Evolutionary conservation across 92 coral and sea anemone genomes (phyloP).

Genomic region (Zoanthus sansibaricus): DNA sequence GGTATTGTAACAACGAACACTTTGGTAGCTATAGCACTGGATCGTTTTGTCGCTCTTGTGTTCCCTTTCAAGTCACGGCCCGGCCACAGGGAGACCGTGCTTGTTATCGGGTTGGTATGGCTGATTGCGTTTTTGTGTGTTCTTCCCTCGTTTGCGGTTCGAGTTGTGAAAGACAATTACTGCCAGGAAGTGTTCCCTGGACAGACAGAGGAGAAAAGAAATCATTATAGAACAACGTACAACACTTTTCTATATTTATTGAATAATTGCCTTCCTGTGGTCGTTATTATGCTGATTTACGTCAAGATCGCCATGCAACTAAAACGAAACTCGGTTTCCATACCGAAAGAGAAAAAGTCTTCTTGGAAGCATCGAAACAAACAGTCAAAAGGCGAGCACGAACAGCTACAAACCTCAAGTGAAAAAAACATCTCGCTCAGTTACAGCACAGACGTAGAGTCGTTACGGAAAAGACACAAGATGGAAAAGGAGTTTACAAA

Average conservation of each 20-base stretch:
- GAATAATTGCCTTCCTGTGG: constrained; percentile 72
- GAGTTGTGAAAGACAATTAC: constrained; percentile 12
- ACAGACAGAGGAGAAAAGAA: constrained; percentile 49
- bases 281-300: constrained; percentile 67
- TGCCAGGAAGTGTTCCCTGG: constrained; percentile 81
- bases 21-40: constrained; percentile 81
- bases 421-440: constrained; percentile 31
- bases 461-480: constrained; percentile 68
- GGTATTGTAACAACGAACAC: constrained; percentile 85
- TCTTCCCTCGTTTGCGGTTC: constrained; percentile 76
- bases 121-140: constrained; percentile 78
- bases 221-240: constrained; percentile 49
- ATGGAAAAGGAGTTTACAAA: constrained; percentile 80
- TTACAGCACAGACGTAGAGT: constrained; percentile 53
- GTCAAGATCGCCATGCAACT: constrained; percentile 72
- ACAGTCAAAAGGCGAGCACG: constrained; percentile 2
- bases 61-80: constrained; percentile 81
- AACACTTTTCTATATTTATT: constrained; percentile 67
- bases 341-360: constrained; percentile 17
- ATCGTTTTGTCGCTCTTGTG: constrained; percentile 79
- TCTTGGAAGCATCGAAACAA: constrained; percentile 46
- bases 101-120: constrained; percentile 77
- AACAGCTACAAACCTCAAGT: neutral
- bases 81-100: constrained; percentile 52
- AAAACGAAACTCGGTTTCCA: constrained; percentile 64